phyloP scores from a whole-genome alignment of 1,140 invertebrate genomes.

The Drosophila subobscura region DNA sequence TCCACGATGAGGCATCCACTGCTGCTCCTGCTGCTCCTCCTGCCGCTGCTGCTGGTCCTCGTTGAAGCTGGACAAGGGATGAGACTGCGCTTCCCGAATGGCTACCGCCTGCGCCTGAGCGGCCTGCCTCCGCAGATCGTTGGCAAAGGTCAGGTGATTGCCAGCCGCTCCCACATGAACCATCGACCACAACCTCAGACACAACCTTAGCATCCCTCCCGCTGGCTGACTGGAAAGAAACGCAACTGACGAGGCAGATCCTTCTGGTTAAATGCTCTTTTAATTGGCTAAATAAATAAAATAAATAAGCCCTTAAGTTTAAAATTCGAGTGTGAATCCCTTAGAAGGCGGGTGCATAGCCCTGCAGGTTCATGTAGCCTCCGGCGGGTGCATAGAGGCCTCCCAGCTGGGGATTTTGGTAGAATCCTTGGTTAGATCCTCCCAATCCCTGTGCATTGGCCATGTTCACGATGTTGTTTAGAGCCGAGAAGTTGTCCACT shows the following conservation, averaged over 20 bases:
- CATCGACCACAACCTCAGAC: neutral
- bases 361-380: constrained; percentile 42
- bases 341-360: constrained; percentile 51
- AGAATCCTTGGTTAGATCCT: constrained; percentile 20
- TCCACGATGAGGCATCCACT: constrained; percentile 46
- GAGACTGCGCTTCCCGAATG: constrained; percentile 27
- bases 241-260: constrained; percentile 2
- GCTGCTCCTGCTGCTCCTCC: constrained; percentile 17
- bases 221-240: constrained; percentile 45
- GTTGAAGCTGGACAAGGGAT: constrained; percentile 4
- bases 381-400: constrained; percentile 31
- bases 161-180: constrained; percentile 18
- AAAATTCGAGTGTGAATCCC: neutral
- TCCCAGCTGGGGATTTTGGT: constrained; percentile 30
- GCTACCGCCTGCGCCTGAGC: constrained; percentile 36
- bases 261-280: constrained; percentile 35
- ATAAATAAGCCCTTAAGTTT: constrained; percentile 56
- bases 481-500: constrained; percentile 53
- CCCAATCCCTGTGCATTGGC: constrained; percentile 53
- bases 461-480: constrained; percentile 60
- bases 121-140: constrained; percentile 16
- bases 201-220: constrained; percentile 4
- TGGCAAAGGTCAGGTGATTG: constrained; percentile 49
- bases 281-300: constrained; percentile 71
- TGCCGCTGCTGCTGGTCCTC: constrained; percentile 9